phyloP scores from a whole-genome alignment of 2,888 invertebrate species.

The Liposcelis brunnea region DNA sequence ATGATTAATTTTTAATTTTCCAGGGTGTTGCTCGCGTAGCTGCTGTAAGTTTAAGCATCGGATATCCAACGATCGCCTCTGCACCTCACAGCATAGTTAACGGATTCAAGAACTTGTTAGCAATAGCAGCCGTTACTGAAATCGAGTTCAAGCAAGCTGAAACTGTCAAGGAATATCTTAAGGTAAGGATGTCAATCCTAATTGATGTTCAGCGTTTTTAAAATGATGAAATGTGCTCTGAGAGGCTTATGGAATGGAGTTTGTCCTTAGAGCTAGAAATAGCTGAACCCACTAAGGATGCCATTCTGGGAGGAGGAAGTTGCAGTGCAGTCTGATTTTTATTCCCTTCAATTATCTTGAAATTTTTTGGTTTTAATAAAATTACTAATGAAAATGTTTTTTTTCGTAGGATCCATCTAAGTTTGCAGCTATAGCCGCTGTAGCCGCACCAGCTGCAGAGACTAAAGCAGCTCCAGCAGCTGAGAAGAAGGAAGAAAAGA shows the following conservation, averaged over 20 bases:
- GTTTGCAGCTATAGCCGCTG: constrained; percentile 53
- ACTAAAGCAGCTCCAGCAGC: constrained; percentile 51
- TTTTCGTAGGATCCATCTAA: constrained; percentile 75
- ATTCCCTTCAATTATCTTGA: constrained; percentile 7
- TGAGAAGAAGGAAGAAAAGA: constrained; percentile 61
- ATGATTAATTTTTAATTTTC: constrained; percentile 8
- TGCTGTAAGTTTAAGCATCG: constrained; percentile 77
- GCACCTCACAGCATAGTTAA: constrained; percentile 95
- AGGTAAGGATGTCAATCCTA: constrained; percentile 31
- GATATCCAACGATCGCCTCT: constrained; percentile 93
- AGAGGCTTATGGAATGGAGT: background rate
- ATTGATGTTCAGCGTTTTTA: background rate
- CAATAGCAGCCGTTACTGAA: constrained; percentile 90
- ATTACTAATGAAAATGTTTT: constrained; percentile 2
- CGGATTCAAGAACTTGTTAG: constrained; percentile 95
- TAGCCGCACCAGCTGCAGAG: constrained; percentile 41
- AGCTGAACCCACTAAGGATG: constrained; percentile 29
- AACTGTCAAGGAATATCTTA: constrained; percentile 81
- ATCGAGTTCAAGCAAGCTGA: constrained; percentile 88
- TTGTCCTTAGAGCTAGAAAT: constrained; percentile 24
- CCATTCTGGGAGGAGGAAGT: background rate
- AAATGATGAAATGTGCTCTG: constrained; percentile 5
- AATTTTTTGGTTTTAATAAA: constrained; percentile 2
- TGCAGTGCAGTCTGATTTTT: constrained; percentile 11
- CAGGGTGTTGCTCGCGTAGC: constrained; percentile 88